These are phyloP conservation scores for Drosophila tripunctata DNA, from an alignment of 2,888 invertebrate species.

Conservation along the genomic window DNA sequence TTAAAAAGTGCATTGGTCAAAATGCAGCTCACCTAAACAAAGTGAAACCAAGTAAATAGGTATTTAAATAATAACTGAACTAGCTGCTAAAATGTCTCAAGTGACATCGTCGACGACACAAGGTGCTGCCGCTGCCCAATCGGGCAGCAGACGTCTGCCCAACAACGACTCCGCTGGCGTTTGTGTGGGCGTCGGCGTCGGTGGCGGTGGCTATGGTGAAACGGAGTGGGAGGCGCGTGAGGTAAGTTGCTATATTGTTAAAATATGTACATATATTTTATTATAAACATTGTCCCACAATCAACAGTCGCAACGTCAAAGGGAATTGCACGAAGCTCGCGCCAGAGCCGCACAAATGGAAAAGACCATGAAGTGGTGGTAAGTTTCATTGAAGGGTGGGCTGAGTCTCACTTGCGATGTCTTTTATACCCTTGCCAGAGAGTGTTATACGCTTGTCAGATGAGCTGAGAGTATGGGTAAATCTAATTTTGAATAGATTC, in stretches of 20 bases:
- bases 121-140: conserved; percentile 52
- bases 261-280: background rate
- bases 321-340: conserved; percentile 97
- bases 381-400: conserved; percentile 27
- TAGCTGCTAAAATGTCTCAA: conserved; percentile 47
- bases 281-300: background rate
- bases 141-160: conserved; percentile 49
- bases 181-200: conserved; percentile 55
- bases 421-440: background rate
- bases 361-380: conserved; percentile 99
- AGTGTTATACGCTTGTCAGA: too few relatives aligned
- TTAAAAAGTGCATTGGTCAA: conserved; percentile 45
- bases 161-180: conserved; percentile 52
- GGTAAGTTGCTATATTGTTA: too few relatives aligned
- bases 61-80: conserved; percentile 1
- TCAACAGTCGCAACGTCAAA: conserved; percentile 83
- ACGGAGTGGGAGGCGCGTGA: conserved; percentile 84
- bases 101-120: conserved; percentile 60
- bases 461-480: too few relatives aligned
- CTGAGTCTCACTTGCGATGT: background rate
- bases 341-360: conserved; percentile 99
- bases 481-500: too few relatives aligned
- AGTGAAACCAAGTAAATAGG: conserved; percentile 4
- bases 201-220: conserved; percentile 76
- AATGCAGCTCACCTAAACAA: conserved; percentile 47